Conservation (phyloP, 1,140 invertebrate genomes). For the Cotesia chilonis region DNA sequence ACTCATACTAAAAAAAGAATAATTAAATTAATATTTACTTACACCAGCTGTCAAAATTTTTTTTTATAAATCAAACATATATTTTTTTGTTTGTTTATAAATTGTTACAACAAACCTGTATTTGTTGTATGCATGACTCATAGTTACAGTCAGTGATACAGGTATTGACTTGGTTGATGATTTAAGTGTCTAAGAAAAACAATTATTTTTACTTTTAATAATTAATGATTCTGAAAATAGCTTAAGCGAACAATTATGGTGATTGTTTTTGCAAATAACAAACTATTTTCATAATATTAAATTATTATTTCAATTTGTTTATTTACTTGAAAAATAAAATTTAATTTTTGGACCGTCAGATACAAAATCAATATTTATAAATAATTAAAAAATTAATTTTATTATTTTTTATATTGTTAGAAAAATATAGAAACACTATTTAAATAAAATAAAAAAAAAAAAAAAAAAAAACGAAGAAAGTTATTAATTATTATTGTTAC, state of each 20-base stretch:
- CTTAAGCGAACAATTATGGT: background rate
- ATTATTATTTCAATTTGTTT: too few relatives aligned
- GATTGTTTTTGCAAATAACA: background rate
- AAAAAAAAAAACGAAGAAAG: too few relatives aligned
- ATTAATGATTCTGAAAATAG: background rate
- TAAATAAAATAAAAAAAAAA: too few relatives aligned
- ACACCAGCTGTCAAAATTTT: background rate
- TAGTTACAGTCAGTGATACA: conserved; percentile 49
- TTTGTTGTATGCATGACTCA: conserved; percentile 59
- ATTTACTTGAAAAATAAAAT: too few relatives aligned
- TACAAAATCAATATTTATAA: too few relatives aligned
- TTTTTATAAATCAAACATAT: background rate
- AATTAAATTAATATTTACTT: conserved; percentile 21
- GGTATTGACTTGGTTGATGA: conserved; percentile 15
- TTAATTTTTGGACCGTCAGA: too few relatives aligned
- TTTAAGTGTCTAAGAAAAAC: conserved; percentile 20
- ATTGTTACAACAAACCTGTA: conserved; percentile 47
- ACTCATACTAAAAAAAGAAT: conserved; percentile 52
- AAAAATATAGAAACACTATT: too few relatives aligned
- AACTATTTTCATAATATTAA: too few relatives aligned
- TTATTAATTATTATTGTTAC: too few relatives aligned
- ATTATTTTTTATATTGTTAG: too few relatives aligned
- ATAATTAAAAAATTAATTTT: too few relatives aligned
- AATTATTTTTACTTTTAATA: background rate
- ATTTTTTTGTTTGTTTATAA: conserved; percentile 13